Evolutionary conservation across 2,113 vertebrate species (phyloP).

Genomic region (Percina caprodes): DNA sequence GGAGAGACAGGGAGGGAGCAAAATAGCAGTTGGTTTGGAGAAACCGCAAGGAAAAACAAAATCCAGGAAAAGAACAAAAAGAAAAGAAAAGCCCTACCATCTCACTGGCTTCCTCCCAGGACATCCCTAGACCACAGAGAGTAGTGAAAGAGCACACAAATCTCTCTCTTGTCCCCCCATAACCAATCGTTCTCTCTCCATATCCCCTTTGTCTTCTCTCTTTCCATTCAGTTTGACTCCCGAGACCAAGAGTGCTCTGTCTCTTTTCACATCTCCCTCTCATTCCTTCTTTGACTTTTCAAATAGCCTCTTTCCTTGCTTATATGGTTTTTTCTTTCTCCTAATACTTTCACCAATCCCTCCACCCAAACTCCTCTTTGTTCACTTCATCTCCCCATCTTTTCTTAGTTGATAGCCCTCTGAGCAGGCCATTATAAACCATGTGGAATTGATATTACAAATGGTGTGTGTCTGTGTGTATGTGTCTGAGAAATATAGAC

Average conservation of each 20-base stretch:
- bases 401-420: slow-evolving; percentile 35
- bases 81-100: slow-evolving; percentile 51
- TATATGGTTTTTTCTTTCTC: slow-evolving; percentile 28
- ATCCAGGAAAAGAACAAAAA: slow-evolving; percentile 53
- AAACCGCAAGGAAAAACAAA: slow-evolving; percentile 62
- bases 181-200: slow-evolving; percentile 38
- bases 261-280: slow-evolving; percentile 46
- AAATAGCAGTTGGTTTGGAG: slow-evolving; percentile 35
- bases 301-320: slow-evolving; percentile 30
- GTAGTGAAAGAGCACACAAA: slow-evolving; percentile 64
- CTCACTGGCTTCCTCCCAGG: slow-evolving; percentile 63
- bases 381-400: slow-evolving; percentile 33
- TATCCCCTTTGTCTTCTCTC: slow-evolving; percentile 64
- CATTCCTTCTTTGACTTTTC: slow-evolving; percentile 31
- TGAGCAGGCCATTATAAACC: slow-evolving; percentile 81
- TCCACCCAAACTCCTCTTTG: slow-evolving; percentile 12
- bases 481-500: slow-evolving; percentile 58
- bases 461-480: slow-evolving; percentile 75
- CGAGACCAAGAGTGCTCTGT: slow-evolving; percentile 46
- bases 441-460: slow-evolving; percentile 89
- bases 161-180: slow-evolving; percentile 38
- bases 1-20: not conserved
- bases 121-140: slow-evolving; percentile 66
- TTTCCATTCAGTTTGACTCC: slow-evolving; percentile 55
- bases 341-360: slow-evolving; percentile 27